Conservation (phyloP, 2,888 invertebrate species). For the Eucera pruinosa region DNA sequence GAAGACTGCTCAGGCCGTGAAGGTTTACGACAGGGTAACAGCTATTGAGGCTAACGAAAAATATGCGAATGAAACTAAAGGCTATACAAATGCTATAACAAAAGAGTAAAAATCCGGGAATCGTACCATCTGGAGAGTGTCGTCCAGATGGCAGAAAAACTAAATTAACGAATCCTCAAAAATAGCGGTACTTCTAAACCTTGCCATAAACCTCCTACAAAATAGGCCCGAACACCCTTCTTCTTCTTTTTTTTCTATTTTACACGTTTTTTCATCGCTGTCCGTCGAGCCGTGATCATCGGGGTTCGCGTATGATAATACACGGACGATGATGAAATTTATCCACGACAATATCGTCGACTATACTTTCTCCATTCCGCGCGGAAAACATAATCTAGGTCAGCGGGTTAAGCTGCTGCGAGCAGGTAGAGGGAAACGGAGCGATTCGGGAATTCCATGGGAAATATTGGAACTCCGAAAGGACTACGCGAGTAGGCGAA, state of each 20-base stretch:
- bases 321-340: conserved; percentile 45
- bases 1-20: no score
- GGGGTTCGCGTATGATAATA: conserved; percentile 50
- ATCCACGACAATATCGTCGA: conserved; percentile 31
- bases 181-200: no score
- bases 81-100: no score
- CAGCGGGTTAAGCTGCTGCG: conserved; percentile 36
- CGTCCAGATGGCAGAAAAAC: no score
- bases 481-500: not conserved
- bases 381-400: not conserved
- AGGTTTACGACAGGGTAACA: no score
- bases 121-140: no score
- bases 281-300: conserved; percentile 22
- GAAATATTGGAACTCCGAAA: conserved; percentile 9
- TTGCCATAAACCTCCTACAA: no score
- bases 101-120: no score
- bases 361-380: not conserved
- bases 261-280: conserved; percentile 9
- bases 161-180: no score
- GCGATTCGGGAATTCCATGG: conserved; percentile 18
- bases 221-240: no score
- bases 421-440: conserved; percentile 11
- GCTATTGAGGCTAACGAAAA: no score
- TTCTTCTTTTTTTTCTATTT: conserved; percentile 14
- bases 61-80: no score